Evolutionary conservation across 2,113 vertebrate genomes (phyloP).

Genomic region (Prinia subflava): DNA sequence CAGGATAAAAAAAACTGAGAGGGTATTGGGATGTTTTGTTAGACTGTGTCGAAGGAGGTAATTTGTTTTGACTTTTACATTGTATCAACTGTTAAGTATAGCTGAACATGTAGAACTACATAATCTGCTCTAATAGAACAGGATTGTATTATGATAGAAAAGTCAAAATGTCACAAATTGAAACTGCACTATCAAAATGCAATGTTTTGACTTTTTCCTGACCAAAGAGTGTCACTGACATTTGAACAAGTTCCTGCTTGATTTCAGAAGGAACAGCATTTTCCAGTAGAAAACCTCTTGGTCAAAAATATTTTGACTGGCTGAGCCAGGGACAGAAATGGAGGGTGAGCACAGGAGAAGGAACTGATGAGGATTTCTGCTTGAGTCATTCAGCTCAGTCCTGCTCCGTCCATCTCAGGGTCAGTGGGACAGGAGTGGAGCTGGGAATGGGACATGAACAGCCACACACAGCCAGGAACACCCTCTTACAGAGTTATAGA

Average conservation of each 20-base stretch:
- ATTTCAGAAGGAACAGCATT: constrained; percentile 10
- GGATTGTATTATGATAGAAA: constrained; percentile 13
- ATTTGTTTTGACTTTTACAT: constrained; percentile 40
- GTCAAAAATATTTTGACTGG: constrained; percentile 12
- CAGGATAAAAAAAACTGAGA: background rate
- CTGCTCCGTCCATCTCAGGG: background rate
- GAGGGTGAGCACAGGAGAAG: background rate
- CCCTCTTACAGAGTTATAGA: background rate
- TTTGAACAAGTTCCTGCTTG: background rate
- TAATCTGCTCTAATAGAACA: background rate
- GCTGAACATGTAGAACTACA: background rate
- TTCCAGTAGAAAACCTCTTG: background rate
- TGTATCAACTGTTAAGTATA: background rate
- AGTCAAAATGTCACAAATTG: constrained; percentile 41
- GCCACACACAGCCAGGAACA: background rate
- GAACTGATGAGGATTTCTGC: background rate
- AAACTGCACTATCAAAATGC: background rate
- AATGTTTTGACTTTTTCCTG: constrained; percentile 12
- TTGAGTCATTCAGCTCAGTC: background rate
- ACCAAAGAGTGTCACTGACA: background rate
- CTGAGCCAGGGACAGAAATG: background rate
- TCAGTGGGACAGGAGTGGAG: background rate
- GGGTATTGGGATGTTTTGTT: background rate
- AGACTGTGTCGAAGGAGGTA: background rate
- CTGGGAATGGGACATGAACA: background rate